Conservation (phyloP, 2,888 invertebrate genomes). For the Tricholauxania praeusta region DNA sequence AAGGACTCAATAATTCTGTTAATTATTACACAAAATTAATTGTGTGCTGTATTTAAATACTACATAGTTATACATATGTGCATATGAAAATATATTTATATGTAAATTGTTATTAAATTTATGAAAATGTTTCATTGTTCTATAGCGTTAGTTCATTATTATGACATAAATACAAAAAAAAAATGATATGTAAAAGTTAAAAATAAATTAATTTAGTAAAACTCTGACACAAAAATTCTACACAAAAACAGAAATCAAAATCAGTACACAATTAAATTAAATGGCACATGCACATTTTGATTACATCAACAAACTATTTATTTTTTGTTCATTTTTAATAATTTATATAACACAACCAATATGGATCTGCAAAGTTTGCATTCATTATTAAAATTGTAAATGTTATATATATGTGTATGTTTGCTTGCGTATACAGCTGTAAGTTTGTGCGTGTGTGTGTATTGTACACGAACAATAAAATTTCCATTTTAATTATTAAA, state of each 20-base stretch:
- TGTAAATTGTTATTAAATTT: conserved; percentile 3
- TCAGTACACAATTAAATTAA: too few relatives aligned
- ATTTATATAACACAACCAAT: too few relatives aligned
- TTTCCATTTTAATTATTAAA: too few relatives aligned
- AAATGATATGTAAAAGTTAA: not conserved
- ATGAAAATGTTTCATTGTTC: conserved; percentile 32
- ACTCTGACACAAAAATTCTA: not conserved
- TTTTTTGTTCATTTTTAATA: too few relatives aligned
- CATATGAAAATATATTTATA: not conserved
- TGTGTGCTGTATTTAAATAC: not conserved
- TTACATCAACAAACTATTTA: too few relatives aligned
- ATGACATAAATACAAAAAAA: not conserved
- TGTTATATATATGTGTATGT: too few relatives aligned
- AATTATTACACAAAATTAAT: not conserved
- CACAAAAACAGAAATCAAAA: not conserved
- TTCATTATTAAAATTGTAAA: too few relatives aligned
- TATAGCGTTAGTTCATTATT: conserved; percentile 12
- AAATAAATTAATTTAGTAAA: not conserved
- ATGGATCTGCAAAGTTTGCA: too few relatives aligned
- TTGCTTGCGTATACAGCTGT: too few relatives aligned
- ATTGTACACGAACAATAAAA: too few relatives aligned
- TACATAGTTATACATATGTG: not conserved
- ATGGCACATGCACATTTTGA: too few relatives aligned
- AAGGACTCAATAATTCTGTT: conserved; percentile 3
- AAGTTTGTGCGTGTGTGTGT: too few relatives aligned